Conservation (phyloP, 2,888 invertebrate species). For the Scaptomyza parva region DNA sequence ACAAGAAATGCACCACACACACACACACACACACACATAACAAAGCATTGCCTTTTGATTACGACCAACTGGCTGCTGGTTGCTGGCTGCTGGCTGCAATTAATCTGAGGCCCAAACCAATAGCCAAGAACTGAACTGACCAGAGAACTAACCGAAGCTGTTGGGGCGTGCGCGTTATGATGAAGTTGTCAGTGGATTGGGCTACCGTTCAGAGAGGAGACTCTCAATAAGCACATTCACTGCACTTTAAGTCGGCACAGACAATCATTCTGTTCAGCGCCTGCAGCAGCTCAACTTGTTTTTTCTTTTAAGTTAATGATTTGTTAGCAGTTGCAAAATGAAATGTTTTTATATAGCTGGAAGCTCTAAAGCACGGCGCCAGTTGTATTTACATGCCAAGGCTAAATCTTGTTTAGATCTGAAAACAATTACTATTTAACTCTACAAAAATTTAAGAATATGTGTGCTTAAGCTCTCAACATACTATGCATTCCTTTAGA, state of each 20-base stretch:
- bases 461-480: no score
- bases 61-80: constrained; percentile 48
- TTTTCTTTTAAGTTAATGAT: constrained; percentile 37
- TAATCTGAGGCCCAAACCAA: constrained; percentile 35
- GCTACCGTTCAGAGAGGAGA: constrained; percentile 56
- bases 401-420: background rate
- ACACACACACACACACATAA: no score
- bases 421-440: background rate
- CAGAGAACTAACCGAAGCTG: constrained; percentile 8
- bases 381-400: constrained; percentile 7
- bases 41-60: constrained; percentile 63
- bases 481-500: no score
- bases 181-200: constrained; percentile 72
- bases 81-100: constrained; percentile 44
- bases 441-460: background rate
- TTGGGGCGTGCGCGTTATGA: constrained; percentile 67
- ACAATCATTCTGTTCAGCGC: constrained; percentile 39
- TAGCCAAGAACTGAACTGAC: background rate
- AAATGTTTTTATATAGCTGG: constrained; percentile 21
- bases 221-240: constrained; percentile 1
- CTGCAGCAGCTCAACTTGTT: constrained; percentile 7
- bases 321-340: constrained; percentile 34
- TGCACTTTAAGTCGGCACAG: constrained; percentile 33
- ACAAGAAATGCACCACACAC: constrained; percentile 54
- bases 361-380: constrained; percentile 25